A percentile compares a stretch with the other conserved stretches of the same genome.
These are phyloP conservation scores for Ptychobarbus kaznakovi DNA, from an alignment of 2,797 vertebrate species.

Conservation along the genomic window DNA sequence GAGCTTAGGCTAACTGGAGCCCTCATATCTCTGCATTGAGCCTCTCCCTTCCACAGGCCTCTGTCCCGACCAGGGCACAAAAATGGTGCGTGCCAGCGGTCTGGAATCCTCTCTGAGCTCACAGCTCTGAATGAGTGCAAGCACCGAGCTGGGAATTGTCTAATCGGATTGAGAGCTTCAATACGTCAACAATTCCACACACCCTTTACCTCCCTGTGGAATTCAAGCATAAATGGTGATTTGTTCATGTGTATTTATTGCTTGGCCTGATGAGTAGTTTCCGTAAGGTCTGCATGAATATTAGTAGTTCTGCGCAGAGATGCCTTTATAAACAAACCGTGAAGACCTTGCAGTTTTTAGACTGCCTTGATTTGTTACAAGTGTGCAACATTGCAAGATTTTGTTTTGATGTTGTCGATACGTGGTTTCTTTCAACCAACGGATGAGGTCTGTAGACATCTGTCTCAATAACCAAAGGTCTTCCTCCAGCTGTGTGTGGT, in stretches of 20 bases:
- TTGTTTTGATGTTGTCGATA: neutral
- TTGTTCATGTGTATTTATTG: neutral
- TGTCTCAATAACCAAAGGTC: neutral
- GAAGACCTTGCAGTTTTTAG: neutral
- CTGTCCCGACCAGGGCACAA: constrained; percentile 6
- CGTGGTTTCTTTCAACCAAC: neutral
- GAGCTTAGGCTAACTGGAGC: neutral
- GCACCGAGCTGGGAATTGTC: constrained; percentile 4
- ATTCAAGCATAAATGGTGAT: neutral
- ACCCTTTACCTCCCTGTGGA: neutral
- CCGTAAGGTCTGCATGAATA: neutral
- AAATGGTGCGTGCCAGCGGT: constrained; percentile 24
- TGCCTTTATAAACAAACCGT: neutral
- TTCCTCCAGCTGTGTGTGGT: neutral
- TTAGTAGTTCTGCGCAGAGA: neutral
- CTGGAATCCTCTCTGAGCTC: constrained; percentile 2
- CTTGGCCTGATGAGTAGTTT: neutral
- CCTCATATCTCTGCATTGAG: neutral
- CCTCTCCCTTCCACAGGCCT: constrained; percentile 1
- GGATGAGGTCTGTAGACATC: neutral
- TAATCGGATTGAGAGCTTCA: constrained; percentile 43
- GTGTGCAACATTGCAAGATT: neutral
- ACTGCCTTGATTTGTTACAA: neutral
- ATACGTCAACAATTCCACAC: constrained; percentile 25
- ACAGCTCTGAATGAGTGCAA: constrained; percentile 1